Conservation (phyloP, 2,113 vertebrate genomes). For the Oreochromis tanganicae region DNA sequence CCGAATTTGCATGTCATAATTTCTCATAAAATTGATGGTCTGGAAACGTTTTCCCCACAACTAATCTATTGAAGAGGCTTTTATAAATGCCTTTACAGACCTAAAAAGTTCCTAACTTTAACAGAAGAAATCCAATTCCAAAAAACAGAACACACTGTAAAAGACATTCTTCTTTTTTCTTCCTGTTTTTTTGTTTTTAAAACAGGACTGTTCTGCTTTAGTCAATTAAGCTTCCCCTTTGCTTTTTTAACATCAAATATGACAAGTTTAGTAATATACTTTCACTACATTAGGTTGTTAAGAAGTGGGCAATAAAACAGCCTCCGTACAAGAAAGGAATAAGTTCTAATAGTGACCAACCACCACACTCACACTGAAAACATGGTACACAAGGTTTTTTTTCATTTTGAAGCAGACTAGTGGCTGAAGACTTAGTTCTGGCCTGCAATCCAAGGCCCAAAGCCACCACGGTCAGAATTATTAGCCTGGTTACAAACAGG, state of each 20-base stretch:
- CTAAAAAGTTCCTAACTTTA: neutral
- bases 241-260: neutral
- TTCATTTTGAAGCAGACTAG: neutral
- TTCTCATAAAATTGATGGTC: neutral
- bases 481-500: neutral
- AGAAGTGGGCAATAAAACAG: neutral
- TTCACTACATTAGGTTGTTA: neutral
- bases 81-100: neutral
- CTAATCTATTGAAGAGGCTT: neutral
- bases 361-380: neutral
- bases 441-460: neutral
- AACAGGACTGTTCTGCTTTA: neutral
- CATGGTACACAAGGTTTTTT: neutral
- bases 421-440: neutral
- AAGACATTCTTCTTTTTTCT: neutral
- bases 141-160: neutral
- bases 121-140: neutral
- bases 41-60: neutral
- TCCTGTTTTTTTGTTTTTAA: neutral
- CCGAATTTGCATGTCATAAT: neutral
- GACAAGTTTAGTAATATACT: neutral
- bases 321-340: neutral
- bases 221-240: neutral
- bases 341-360: neutral
- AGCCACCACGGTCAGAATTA: neutral